Percentiles rank a stretch among this genome's conserved stretches.
These are phyloP conservation scores for Crotalus helleri DNA, from an alignment of 2,113 vertebrate genomes.

Conservation along the genomic window DNA sequence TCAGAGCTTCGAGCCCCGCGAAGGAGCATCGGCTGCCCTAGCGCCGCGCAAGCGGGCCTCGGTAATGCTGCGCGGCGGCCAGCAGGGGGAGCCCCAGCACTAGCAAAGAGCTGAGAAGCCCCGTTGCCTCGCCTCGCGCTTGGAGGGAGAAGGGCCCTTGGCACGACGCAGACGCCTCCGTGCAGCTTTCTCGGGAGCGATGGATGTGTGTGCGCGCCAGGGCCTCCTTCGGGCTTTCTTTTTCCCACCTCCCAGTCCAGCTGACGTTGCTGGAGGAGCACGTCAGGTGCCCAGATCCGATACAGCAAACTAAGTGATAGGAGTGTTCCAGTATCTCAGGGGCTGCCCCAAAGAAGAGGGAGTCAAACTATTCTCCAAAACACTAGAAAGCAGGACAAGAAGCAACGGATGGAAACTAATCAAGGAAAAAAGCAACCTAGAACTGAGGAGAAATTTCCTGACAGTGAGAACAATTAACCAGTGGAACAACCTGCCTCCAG, in stretches of 20 bases:
- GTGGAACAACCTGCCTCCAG: not conserved
- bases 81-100: not conserved
- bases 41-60: rapidly evolving
- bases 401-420: not conserved
- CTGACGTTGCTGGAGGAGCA: too few relatives aligned
- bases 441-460: not conserved
- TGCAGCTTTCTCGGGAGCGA: not conserved
- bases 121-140: rapidly evolving
- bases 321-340: not conserved
- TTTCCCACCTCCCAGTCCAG: too few relatives aligned
- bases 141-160: not conserved
- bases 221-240: too few relatives aligned
- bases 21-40: not conserved
- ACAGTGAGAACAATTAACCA: not conserved
- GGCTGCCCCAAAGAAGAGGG: too few relatives aligned
- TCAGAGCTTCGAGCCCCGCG: not conserved
- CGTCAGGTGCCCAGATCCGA: too few relatives aligned
- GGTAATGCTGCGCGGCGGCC: not conserved
- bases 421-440: not conserved
- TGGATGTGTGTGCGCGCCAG: too few relatives aligned
- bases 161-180: too few relatives aligned
- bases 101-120: not conserved
- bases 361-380: not conserved
- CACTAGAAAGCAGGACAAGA: not conserved
- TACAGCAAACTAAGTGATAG: too few relatives aligned